These are phyloP conservation scores for Lithodes maja DNA, from an alignment of 2,888 invertebrate species.

Conservation along the genomic window DNA sequence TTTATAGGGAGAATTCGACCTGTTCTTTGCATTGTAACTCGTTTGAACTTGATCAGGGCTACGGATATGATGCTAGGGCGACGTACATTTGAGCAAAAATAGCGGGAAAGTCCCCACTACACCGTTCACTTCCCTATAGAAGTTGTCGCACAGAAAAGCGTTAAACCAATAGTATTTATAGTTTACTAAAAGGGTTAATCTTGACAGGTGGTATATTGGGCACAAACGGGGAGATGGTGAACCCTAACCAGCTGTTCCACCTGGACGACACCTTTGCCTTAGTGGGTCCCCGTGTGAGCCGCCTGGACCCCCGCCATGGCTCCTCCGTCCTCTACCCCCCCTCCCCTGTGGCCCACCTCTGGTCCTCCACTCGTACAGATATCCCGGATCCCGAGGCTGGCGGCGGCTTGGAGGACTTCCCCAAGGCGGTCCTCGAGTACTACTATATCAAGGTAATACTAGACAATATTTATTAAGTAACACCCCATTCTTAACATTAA, in stretches of 20 bases:
- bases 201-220: conserved; percentile 37
- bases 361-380: conserved; percentile 40
- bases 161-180: too few species aligned
- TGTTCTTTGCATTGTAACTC: too few species aligned
- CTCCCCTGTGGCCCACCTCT: conserved; percentile 10
- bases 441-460: conserved; percentile 13
- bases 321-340: background rate
- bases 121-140: too few species aligned
- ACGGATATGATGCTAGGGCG: too few species aligned
- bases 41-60: too few species aligned
- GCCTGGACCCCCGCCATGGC: background rate
- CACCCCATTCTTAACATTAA: too few species aligned
- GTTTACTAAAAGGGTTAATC: background rate
- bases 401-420: conserved; percentile 12
- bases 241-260: conserved; percentile 38
- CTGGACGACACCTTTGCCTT: conserved; percentile 29
- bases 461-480: too few species aligned
- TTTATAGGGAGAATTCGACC: too few species aligned
- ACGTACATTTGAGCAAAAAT: too few species aligned
- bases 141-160: too few species aligned
- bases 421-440: conserved; percentile 34
- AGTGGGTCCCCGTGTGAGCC: conserved; percentile 14
- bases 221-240: background rate
- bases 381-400: background rate
- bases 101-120: too few species aligned